Evolutionary conservation across 53 echinoderm and acorn worm genomes (phyloP).

Genomic region (Astropecten irregularis): DNA sequence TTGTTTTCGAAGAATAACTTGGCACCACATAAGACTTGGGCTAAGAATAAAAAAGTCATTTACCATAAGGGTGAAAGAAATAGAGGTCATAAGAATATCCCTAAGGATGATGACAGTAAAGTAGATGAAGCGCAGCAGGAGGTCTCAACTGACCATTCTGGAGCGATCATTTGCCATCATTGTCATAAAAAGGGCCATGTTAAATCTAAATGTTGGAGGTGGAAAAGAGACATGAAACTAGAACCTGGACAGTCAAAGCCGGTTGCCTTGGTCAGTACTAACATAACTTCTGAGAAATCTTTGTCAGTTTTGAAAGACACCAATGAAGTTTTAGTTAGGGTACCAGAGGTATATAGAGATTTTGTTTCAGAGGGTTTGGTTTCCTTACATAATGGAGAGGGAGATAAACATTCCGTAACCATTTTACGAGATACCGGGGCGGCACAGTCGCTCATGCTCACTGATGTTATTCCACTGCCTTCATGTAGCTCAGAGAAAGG

Average conservation of each 20-base stretch:
- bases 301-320: not conserved
- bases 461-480: constrained; percentile 22
- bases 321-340: not conserved
- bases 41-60: too few species aligned
- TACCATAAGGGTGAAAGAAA: too few species aligned
- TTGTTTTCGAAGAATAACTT: too few species aligned
- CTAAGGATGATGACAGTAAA: too few species aligned
- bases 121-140: too few species aligned
- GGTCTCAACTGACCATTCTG: too few species aligned
- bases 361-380: not conserved
- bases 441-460: constrained; percentile 55
- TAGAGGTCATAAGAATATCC: too few species aligned
- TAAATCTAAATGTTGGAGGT: not conserved
- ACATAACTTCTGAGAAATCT: not conserved
- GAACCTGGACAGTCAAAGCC: not conserved
- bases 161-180: not conserved
- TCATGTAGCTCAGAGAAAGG: constrained; percentile 12
- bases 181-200: not conserved
- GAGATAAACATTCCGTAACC: not conserved
- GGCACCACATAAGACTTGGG: too few species aligned
- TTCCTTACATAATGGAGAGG: not conserved
- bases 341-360: not conserved
- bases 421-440: constrained; percentile 54
- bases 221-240: not conserved
- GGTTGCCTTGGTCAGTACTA: not conserved